Percentiles rank a stretch among this genome's conserved stretches.
These are phyloP conservation scores for Philotrypesis tridentata DNA, from an alignment of 1,140 invertebrate genomes.

Conservation along the genomic window DNA sequence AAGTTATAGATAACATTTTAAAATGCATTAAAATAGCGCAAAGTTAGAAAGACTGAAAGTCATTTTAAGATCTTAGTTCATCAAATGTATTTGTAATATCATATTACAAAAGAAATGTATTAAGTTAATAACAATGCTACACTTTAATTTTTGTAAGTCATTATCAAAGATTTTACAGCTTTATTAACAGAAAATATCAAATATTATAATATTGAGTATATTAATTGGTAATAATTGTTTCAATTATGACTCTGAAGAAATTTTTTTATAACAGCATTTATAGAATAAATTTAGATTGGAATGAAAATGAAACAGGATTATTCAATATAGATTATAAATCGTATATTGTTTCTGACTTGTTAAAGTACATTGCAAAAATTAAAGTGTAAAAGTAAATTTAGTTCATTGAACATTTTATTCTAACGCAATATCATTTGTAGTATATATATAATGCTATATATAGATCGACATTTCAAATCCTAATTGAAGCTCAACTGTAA, in stretches of 20 bases:
- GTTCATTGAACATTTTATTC: background rate
- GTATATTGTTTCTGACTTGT: background rate
- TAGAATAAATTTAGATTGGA: too few species aligned
- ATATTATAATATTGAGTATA: too few species aligned
- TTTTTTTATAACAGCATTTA: too few species aligned
- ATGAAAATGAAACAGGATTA: too few species aligned
- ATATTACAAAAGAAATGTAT: slow-evolving; percentile 37
- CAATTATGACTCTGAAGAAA: too few species aligned
- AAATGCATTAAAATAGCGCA: slow-evolving; percentile 74
- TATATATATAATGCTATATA: background rate
- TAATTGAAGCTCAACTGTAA: slow-evolving; percentile 10
- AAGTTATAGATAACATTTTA: slow-evolving; percentile 82
- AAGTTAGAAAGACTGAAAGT: slow-evolving; percentile 55
- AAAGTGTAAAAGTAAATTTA: background rate
- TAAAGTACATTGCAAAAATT: background rate
- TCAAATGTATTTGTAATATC: slow-evolving; percentile 34
- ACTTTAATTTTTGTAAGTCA: background rate
- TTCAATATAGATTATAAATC: too few species aligned
- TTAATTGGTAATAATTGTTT: too few species aligned
- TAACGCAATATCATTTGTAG: slow-evolving; percentile 37
- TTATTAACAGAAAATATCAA: background rate
- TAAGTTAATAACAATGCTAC: background rate
- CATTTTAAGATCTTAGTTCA: slow-evolving; percentile 4
- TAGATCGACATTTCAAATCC: slow-evolving; percentile 20
- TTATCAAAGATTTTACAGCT: background rate